Evolutionary conservation across 2,888 invertebrate genomes (phyloP), one percentile per base, ranked within the genome.

Genomic region (Stegophylla sp.): DNA sequence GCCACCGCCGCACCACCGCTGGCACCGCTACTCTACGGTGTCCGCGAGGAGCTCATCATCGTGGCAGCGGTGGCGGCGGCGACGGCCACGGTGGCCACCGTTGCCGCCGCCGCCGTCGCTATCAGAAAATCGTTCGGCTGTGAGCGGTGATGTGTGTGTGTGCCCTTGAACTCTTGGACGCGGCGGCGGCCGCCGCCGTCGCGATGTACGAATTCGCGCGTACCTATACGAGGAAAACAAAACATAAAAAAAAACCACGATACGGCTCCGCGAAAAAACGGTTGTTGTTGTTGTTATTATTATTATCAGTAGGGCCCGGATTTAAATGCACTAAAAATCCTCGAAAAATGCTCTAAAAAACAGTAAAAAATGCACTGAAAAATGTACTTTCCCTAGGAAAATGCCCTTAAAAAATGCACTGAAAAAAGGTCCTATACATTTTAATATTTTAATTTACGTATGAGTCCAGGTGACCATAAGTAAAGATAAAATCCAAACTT

Each of bases 81-180:
- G n/a, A 43, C 9, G 43, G 56, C 9, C 28, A 13, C 3, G 41
- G 61, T 28, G 3, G 43, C 23, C 56, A 10, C 26, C 23, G 17
- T 23, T 20, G 34, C 48, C 48, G 13, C 28, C 48, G 45, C 45
- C 15, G 26, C 3, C 26, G 7, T 28, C 13, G 20, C 41, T 15
- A 20, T 48, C 7, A 51, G 75, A 76, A 53, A 76, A 76, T 66
- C 75, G 53, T 76, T 64, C 34, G 26, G n/a, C 51, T 23, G 17
- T 34, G 17, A 48, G 26, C 45, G 23, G 20, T 34, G 23, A 43
- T 15, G 7, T n/a, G 12, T 43, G 17, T 5, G 43, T 51, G 69
- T 69, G 71, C 51, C 79, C 79, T 79, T 79, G 79, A 79, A 79
- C 79, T 79, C 79, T 71, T 3, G 48, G 48, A n/a, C 51, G 34